phyloP scores from a whole-genome alignment of 2,888 invertebrate genomes.

The Zhuqinia jingwanae region DNA sequence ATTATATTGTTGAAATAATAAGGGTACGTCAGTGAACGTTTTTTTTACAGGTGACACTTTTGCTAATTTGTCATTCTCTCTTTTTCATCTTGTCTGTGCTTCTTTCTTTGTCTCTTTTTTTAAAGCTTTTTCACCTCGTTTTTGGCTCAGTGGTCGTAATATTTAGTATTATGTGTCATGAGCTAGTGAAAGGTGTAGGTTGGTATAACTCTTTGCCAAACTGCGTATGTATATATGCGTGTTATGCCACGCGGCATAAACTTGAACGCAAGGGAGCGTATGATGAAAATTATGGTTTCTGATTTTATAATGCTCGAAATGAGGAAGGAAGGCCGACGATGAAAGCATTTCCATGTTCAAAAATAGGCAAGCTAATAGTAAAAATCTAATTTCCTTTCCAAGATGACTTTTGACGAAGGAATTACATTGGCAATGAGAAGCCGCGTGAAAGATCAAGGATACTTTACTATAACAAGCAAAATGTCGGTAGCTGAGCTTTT shows the following conservation, averaged over 20 bases:
- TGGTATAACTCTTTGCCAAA: too few relatives aligned
- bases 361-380: slow-evolving; percentile 34
- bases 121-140: too few relatives aligned
- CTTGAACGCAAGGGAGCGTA: too few relatives aligned
- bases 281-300: too few relatives aligned
- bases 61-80: slow-evolving; percentile 11
- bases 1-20: too few relatives aligned
- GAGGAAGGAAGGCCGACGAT: not conserved
- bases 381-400: slow-evolving; percentile 66
- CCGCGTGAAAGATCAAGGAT: not conserved
- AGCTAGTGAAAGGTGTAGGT: too few relatives aligned
- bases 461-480: not conserved
- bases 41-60: slow-evolving; percentile 8
- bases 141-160: too few relatives aligned
- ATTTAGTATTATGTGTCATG: too few relatives aligned
- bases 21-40: slow-evolving; percentile 18
- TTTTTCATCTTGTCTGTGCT: slow-evolving; percentile 5
- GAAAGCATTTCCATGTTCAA: slow-evolving; percentile 66
- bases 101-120: not conserved
- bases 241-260: not conserved
- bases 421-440: not conserved
- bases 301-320: slow-evolving; percentile 1
- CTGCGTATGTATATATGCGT: too few relatives aligned
- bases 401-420: slow-evolving; percentile 40
- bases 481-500: slow-evolving; percentile 10